Percentiles rank a stretch among this genome's conserved stretches.
Conservation (phyloP, 1,140 invertebrate genomes). For the Frieseomelitta varia region DNA sequence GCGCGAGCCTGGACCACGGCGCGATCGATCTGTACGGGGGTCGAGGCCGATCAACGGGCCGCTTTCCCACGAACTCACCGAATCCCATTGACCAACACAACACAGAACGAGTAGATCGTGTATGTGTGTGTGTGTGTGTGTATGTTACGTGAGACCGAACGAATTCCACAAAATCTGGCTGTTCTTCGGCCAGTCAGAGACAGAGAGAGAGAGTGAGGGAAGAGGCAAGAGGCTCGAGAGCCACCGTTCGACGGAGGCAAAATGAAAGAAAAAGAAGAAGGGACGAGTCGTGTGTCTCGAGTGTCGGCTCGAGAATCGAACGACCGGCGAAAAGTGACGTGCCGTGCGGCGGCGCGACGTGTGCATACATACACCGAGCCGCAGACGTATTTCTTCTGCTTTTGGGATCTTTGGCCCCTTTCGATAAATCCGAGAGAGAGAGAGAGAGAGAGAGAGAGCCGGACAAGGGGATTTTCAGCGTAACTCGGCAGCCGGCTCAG, state of each 20-base stretch:
- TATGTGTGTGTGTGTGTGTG: too few species aligned
- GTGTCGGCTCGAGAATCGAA: conserved; percentile 40
- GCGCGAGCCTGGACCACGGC: conserved; percentile 27
- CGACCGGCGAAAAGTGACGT: conserved; percentile 41
- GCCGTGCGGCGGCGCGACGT: conserved; percentile 25
- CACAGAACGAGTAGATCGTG: not conserved
- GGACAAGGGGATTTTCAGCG: conserved; percentile 36
- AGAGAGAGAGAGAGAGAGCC: not conserved
- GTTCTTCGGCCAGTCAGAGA: not conserved
- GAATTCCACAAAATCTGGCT: conserved; percentile 51
- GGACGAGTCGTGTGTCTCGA: conserved; percentile 37
- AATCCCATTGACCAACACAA: not conserved
- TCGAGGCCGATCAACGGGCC: conserved; percentile 40
- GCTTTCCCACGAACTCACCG: conserved; percentile 45
- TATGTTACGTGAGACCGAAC: not conserved
- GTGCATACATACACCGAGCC: conserved; percentile 20
- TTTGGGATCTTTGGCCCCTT: conserved; percentile 27
- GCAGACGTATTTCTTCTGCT: conserved; percentile 17
- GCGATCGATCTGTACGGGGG: conserved; percentile 43
- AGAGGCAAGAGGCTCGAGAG: too few species aligned
- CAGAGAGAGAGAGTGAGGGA: too few species aligned
- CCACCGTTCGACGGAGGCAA: not conserved
- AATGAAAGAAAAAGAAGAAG: conserved; percentile 10
- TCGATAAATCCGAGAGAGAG: not conserved
- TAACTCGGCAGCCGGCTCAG: conserved; percentile 59